Conservation (phyloP, 2,113 vertebrate species). For the Larimichthys polyactis region DNA sequence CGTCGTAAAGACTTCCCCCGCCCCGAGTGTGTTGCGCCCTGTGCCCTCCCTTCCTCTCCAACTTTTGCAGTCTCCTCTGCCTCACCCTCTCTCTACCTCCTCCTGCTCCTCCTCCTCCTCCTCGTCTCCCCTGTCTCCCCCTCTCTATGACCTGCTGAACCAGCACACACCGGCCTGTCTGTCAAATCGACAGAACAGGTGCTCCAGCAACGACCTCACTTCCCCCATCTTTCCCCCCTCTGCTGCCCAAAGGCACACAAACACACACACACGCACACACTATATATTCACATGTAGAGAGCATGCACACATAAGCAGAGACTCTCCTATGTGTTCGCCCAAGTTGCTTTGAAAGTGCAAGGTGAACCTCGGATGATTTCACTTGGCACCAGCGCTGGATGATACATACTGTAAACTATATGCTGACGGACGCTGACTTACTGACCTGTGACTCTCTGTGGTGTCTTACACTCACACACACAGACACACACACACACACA, state of each 20-base stretch:
- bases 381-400: constrained; percentile 2
- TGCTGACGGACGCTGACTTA: constrained; percentile 56
- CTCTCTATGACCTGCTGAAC: constrained; percentile 84
- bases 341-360: constrained; percentile 16
- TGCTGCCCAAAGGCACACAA: constrained; percentile 33
- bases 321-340: constrained; percentile 19
- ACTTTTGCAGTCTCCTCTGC: constrained; percentile 26
- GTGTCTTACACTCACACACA: constrained; percentile 24
- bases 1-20: background rate
- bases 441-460: constrained; percentile 60
- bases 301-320: background rate
- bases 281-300: background rate
- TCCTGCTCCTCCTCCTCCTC: constrained; percentile 22
- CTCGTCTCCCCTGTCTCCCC: constrained; percentile 27
- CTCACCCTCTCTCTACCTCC: constrained; percentile 14
- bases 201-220: constrained; percentile 77
- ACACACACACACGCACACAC: constrained; percentile 37
- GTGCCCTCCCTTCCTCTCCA: constrained; percentile 6
- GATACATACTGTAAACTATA: constrained; percentile 46
- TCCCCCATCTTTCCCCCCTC: constrained; percentile 56
- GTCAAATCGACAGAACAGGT: constrained; percentile 86
- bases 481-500: constrained; percentile 15
- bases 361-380: constrained; percentile 35
- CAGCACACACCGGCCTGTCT: constrained; percentile 85
- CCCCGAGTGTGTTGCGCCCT: background rate